These are phyloP conservation scores for Ammodramus savannarum DNA, from an alignment of 2,113 vertebrate species.

Conservation along the genomic window DNA sequence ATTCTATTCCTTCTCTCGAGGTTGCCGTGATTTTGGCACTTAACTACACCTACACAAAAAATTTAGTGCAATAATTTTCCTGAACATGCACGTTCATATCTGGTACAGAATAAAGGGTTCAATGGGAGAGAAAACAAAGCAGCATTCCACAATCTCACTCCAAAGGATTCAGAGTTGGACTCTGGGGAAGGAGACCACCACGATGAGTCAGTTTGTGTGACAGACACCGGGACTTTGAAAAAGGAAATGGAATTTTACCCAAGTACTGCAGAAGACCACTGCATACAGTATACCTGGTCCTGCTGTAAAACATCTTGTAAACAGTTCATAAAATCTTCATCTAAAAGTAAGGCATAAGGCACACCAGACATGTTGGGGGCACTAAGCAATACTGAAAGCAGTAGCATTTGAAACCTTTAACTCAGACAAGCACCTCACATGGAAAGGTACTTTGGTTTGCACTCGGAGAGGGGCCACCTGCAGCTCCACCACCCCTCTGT, in stretches of 20 bases:
- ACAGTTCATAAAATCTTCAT: conserved; percentile 77
- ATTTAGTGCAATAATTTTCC: conserved; percentile 65
- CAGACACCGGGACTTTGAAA: conserved; percentile 28
- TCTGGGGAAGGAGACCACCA: conserved; percentile 53
- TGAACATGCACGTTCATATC: conserved; percentile 66
- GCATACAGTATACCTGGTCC: conserved; percentile 68
- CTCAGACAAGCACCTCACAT: conserved; percentile 60
- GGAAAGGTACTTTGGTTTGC: conserved; percentile 71
- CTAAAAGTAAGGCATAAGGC: conserved; percentile 82
- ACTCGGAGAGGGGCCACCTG: conserved; percentile 40
- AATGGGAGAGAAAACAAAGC: conserved; percentile 63
- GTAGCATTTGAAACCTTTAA: conserved; percentile 45
- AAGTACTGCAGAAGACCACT: conserved; percentile 74
- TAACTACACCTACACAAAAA: conserved; percentile 64
- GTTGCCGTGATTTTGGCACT: conserved; percentile 71
- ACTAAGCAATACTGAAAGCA: conserved; percentile 70
- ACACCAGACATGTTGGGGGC: conserved; percentile 78
- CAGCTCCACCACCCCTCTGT: conserved; percentile 7
- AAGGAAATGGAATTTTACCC: conserved; percentile 73
- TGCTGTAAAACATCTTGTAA: conserved; percentile 80
- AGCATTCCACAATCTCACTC: conserved; percentile 64
- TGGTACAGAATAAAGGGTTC: conserved; percentile 50
- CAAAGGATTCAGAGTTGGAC: conserved; percentile 64
- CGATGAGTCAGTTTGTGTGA: conserved; percentile 40
- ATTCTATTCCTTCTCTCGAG: conserved; percentile 63